These are phyloP conservation scores for Protobothrops flavoviridis DNA, from an alignment of 2,113 vertebrate genomes.

Conservation along the genomic window DNA sequence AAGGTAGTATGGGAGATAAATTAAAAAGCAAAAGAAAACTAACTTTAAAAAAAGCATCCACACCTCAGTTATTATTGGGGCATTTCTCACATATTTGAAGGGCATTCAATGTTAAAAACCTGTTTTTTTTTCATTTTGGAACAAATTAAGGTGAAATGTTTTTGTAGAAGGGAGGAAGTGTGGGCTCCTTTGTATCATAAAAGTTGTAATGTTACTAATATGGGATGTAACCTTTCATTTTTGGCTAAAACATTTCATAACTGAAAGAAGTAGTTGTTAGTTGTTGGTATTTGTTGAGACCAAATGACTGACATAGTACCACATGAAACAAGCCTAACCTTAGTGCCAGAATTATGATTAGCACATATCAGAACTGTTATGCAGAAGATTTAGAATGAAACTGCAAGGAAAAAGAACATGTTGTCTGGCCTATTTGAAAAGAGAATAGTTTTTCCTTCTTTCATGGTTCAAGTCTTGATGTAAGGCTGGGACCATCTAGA, in stretches of 20 bases:
- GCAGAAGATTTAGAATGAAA: not conserved
- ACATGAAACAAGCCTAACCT: slow-evolving; percentile 20
- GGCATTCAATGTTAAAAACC: slow-evolving; percentile 14
- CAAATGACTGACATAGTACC: slow-evolving; percentile 53
- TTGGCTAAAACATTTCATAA: slow-evolving; percentile 26
- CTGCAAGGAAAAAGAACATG: slow-evolving; percentile 9
- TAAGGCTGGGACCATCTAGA: not conserved
- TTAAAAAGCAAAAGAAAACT: slow-evolving; percentile 38
- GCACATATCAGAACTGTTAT: slow-evolving; percentile 4
- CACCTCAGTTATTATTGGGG: slow-evolving; percentile 45
- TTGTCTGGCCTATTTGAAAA: not conserved
- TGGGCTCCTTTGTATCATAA: slow-evolving; percentile 31
- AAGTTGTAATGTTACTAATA: slow-evolving; percentile 11
- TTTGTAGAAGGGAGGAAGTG: slow-evolving; percentile 4
- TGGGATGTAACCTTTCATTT: slow-evolving; percentile 35
- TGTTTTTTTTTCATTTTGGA: not conserved
- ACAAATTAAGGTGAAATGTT: slow-evolving; percentile 34
- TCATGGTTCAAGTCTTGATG: not conserved
- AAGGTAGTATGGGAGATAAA: slow-evolving; percentile 44
- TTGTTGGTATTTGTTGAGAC: slow-evolving; percentile 48
- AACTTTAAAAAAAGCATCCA: slow-evolving; percentile 28
- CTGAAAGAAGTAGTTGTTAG: slow-evolving; percentile 39
- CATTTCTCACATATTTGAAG: slow-evolving; percentile 44
- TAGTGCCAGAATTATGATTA: slow-evolving; percentile 22
- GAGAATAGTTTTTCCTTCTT: not conserved